These are phyloP conservation scores for Drosophila rubida DNA, from an alignment of 2,888 invertebrate genomes.

Conservation along the genomic window DNA sequence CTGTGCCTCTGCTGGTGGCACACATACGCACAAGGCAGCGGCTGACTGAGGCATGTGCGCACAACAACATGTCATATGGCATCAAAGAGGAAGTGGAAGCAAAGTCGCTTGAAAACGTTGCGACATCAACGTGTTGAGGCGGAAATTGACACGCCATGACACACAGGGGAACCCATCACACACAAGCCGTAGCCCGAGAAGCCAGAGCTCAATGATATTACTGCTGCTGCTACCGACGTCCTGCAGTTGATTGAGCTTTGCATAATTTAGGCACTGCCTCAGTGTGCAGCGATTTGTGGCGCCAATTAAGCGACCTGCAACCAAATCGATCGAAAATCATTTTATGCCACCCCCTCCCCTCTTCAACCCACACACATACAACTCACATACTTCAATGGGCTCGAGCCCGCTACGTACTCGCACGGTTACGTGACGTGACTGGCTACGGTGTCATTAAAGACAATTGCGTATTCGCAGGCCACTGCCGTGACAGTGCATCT, in stretches of 20 bases:
- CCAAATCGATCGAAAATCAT: constrained; percentile 47
- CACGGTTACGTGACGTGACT: constrained; percentile 42
- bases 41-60: not conserved
- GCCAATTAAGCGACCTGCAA: constrained; percentile 47
- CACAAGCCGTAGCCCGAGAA: not conserved
- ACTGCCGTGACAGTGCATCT: constrained; percentile 11
- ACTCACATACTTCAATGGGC: not conserved
- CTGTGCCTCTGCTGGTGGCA: constrained; percentile 1
- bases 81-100: constrained; percentile 45
- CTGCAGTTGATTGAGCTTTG: constrained; percentile 59
- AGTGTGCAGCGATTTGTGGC: constrained; percentile 23
- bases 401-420: too few species aligned
- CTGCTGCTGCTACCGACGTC: not conserved
- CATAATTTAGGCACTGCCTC: constrained; percentile 55
- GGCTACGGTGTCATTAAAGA: constrained; percentile 24
- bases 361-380: not conserved
- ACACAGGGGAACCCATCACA: constrained; percentile 3
- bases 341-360: not conserved
- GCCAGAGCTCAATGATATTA: not conserved
- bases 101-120: constrained; percentile 45
- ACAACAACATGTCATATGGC: constrained; percentile 52
- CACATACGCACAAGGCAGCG: not conserved
- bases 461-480: constrained; percentile 31
- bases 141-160: constrained; percentile 67
- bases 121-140: constrained; percentile 67